Evolutionary conservation across 2,888 invertebrate species (phyloP), one percentile per base, ranked within the genome.

Genomic region (Melinaea marsaeus): DNA sequence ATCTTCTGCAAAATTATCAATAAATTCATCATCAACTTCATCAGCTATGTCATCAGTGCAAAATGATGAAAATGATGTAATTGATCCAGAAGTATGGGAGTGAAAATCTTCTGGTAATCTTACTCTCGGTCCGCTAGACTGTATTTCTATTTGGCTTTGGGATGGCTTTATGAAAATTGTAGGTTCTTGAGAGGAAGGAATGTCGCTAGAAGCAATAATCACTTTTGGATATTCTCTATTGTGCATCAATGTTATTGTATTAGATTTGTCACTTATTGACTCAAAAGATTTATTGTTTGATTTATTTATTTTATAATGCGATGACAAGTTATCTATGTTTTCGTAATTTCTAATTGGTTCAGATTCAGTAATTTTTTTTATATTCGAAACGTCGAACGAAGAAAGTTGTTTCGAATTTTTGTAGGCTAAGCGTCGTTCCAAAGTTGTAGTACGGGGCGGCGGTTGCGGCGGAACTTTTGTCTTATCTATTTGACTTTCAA

Each of bases 401-500:
- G 88, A 86, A 55, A 89, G 69, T 2, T 83, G 81, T 68, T 89
- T 90, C 0, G 85, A 77, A 69, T 85, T 85, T 76, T 84, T 84
- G 63, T 86, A 90, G 3, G 86, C 87, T 34, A 88, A 81, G 66
- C 92, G 92, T 54, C 94, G 86, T 34, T 94, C 94, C 59, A 95
- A 85, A 4, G 95, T 95, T 45, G 94, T 93, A 3, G 94, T 93
- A 75, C 96, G 89, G 0, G 95, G 95, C 0, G 96, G 96, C 2
- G 96, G 96, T 65, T 93, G 90, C 0, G 95, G 95, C 0, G 94
- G 94, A 63, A 92, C 81, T 79, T 85, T 91, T 2, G 80, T 75
- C 11, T 80, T 84, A 63, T 88, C 87, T 22, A 69, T 71, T 70
- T 82, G 81, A 75, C 74, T 81, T 59, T 88, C 88, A 67, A 73